Evolutionary conservation across 1,140 invertebrate species (phyloP).

Genomic region (Lucilia sericata): DNA sequence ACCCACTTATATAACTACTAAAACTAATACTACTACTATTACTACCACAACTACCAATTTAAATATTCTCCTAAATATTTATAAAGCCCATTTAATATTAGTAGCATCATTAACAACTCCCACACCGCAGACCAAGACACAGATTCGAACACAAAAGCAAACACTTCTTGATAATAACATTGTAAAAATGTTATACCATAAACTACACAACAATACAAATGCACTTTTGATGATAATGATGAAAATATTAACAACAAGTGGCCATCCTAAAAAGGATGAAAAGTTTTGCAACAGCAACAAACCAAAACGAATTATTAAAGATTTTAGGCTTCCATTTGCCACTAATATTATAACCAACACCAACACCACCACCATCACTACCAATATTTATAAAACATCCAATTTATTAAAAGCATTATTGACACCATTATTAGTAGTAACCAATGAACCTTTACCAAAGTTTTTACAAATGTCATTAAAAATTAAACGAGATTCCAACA

Average conservation of each 20-base stretch:
- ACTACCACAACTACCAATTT: neutral
- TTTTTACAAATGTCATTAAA: neutral
- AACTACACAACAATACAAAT: neutral
- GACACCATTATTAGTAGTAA: slow-evolving; percentile 17
- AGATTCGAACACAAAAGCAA: too few species aligned
- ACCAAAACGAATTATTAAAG: neutral
- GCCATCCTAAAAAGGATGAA: neutral
- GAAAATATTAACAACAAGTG: neutral
- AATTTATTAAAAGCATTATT: neutral
- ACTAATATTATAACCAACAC: neutral
- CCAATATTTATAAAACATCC: too few species aligned
- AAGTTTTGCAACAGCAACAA: neutral
- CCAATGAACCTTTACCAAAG: slow-evolving; percentile 39
- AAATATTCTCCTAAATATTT: neutral
- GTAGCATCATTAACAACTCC: slow-evolving; percentile 1
- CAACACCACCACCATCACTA: neutral
- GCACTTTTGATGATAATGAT: slow-evolving; percentile 1
- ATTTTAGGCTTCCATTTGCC: slow-evolving; percentile 4
- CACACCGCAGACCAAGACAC: neutral
- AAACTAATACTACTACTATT: neutral
- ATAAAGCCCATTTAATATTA: slow-evolving; percentile 21
- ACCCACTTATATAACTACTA: neutral
- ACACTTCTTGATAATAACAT: neutral
- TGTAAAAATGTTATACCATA: neutral
- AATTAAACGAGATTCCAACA: neutral